These are phyloP conservation scores for Acropternis orthonyx DNA, from an alignment of 2,797 vertebrate genomes.

Conservation along the genomic window DNA sequence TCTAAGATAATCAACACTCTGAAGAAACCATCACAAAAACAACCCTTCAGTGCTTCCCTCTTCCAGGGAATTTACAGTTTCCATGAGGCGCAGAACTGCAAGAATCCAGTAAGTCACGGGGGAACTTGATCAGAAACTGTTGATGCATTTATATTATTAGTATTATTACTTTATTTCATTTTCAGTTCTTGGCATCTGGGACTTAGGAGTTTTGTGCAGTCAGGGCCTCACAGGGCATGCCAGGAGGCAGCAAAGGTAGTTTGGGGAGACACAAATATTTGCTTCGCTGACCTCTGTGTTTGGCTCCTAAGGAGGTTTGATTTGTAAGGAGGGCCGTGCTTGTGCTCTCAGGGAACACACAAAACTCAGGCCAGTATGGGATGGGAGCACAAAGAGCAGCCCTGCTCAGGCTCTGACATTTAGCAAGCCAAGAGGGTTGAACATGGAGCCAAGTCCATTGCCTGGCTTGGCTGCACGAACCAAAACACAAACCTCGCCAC, in stretches of 20 bases:
- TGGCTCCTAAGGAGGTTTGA: conserved; percentile 10
- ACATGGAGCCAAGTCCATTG: conserved; percentile 57
- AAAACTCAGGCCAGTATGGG: conserved; percentile 31
- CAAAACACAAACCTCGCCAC: conserved; percentile 67
- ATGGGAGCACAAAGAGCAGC: conserved; percentile 53
- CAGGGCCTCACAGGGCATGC: background rate
- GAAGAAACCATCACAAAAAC: background rate
- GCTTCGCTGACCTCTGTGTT: conserved; percentile 20
- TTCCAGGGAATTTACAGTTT: conserved; percentile 2
- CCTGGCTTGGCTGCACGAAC: conserved; percentile 63
- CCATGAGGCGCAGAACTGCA: background rate
- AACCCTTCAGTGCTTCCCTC: background rate
- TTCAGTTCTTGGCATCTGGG: background rate
- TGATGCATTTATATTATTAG: conserved; percentile 28
- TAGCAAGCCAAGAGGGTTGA: conserved; percentile 59
- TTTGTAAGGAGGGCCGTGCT: background rate
- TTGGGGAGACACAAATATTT: conserved; percentile 56
- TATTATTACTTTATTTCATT: conserved; percentile 3
- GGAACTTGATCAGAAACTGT: background rate
- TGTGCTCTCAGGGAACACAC: conserved; percentile 37
- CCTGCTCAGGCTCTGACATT: conserved; percentile 50
- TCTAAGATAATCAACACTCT: background rate
- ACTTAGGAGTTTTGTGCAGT: background rate
- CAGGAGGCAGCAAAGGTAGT: conserved; percentile 50
- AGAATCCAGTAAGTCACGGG: background rate